A percentile compares a stretch with the other conserved stretches of the same genome.
Conservation (phyloP, 2,113 vertebrate species). For the Microtus richardsoni region DNA sequence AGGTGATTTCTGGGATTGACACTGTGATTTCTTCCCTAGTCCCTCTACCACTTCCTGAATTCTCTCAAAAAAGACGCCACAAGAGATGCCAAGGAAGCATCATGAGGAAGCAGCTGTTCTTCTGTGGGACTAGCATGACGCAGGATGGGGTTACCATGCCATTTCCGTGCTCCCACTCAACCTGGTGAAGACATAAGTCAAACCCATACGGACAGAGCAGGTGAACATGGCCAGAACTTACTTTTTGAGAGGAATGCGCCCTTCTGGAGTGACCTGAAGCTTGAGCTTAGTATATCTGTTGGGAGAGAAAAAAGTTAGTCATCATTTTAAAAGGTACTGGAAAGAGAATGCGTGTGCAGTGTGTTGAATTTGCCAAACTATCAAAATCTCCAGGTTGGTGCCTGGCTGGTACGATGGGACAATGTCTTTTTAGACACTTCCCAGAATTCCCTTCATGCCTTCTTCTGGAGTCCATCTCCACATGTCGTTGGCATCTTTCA, state of each 20-base stretch:
- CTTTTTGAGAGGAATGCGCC: slow-evolving; percentile 97
- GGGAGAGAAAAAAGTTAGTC: slow-evolving; percentile 64
- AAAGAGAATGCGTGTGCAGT: background rate
- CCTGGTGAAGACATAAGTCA: background rate
- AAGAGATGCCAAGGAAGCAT: background rate
- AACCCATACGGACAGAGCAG: background rate
- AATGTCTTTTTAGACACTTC: background rate
- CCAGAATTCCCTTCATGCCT: background rate
- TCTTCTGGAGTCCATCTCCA: background rate
- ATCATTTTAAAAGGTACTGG: background rate
- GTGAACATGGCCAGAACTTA: slow-evolving; percentile 85
- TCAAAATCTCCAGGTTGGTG: background rate
- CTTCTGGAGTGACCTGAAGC: slow-evolving; percentile 96
- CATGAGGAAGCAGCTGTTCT: background rate
- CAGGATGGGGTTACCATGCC: rapidly evolving
- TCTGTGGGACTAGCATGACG: background rate
- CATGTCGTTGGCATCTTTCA: background rate
- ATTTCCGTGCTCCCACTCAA: background rate
- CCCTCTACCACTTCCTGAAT: background rate
- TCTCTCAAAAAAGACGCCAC: background rate
- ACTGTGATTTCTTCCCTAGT: background rate
- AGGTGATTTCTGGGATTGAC: background rate
- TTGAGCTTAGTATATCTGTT: slow-evolving; percentile 95
- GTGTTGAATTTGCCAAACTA: background rate
- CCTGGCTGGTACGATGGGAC: background rate